These are phyloP conservation scores for Himalopsyche phryganea DNA, from an alignment of 1,140 invertebrate genomes.

Conservation along the genomic window DNA sequence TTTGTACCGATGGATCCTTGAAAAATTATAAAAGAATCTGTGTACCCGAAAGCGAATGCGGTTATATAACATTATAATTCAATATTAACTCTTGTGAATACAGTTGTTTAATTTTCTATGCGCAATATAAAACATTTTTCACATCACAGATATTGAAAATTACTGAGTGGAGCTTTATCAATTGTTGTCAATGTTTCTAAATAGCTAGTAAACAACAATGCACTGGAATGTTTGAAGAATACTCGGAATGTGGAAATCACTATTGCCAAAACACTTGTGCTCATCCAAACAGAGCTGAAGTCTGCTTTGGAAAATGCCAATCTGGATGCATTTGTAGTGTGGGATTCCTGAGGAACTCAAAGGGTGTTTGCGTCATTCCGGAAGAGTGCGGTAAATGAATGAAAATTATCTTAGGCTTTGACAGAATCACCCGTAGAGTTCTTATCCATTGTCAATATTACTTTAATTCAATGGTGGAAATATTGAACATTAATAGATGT, in stretches of 20 bases:
- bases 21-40: background rate
- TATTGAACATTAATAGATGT: no score
- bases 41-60: background rate
- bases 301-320: conserved; percentile 1
- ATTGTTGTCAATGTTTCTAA: no score
- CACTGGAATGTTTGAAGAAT: conserved; percentile 8
- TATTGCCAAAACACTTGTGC: conserved; percentile 24
- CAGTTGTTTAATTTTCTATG: no score
- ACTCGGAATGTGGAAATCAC: conserved; percentile 22
- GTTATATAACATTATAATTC: background rate
- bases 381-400: conserved; percentile 18
- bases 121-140: no score
- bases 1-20: background rate
- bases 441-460: no score
- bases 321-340: conserved; percentile 14
- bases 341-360: conserved; percentile 21
- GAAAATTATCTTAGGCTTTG: background rate
- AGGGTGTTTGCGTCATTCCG: conserved; percentile 14
- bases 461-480: no score
- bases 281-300: background rate
- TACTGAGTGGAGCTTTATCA: no score
- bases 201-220: no score
- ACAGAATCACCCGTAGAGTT: no score
- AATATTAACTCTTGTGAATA: no score
- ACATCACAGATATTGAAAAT: no score